Base-by-base conservation (phyloP, 2,113 vertebrate species). In the Chloebia gouldiae region DNA sequence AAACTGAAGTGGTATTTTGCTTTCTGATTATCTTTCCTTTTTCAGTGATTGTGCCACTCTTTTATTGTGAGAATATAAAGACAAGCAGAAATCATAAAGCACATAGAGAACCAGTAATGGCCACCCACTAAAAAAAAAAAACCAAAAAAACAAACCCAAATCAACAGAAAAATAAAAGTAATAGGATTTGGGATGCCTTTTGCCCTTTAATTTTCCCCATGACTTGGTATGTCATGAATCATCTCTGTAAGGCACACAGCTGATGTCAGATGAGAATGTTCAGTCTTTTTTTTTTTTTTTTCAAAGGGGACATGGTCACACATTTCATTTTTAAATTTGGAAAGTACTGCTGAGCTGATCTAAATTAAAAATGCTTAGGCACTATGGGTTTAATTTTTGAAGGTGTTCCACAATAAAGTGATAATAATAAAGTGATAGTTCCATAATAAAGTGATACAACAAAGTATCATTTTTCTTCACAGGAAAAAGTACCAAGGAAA, bases 121-220 rank as follows among this genome's bases (percentile, higher is more conserved):
- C 25, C 45, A 66, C 17, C 8, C 39, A 47, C 87, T 77, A 28
- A 0, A 44, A 23, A 2, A 23, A 2, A 2, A 49, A 20, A 1
- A 6, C 13, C 39, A 20, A 39, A 28, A 15, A 7, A 22, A 30
- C 1, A n/a, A 23, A 42, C 13, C 39, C 47, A 73, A 86, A 92
- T 59, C 33, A 72, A 68, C 18, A 57, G 30, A 83, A 42, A 83
- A 90, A 93, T 70, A 51, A 78, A 95, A 78, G 31, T 50, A 91
- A 64, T 47, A 40, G 56, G 31, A 77, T 92, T 90, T 39, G 51
- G 20, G 6, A 12, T 77, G 23, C 6, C 51, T 78, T 91, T 94
- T 60, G 56, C 23, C 68, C 45, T 96, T 83, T 75, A 71, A 71
- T 95, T 90, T 90, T 88, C 31, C 50, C 65, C 27, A 21, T 57